Evolutionary conservation across 92 coral and sea anemone genomes (phyloP).

Genomic region (Desmophyllum pertusum): DNA sequence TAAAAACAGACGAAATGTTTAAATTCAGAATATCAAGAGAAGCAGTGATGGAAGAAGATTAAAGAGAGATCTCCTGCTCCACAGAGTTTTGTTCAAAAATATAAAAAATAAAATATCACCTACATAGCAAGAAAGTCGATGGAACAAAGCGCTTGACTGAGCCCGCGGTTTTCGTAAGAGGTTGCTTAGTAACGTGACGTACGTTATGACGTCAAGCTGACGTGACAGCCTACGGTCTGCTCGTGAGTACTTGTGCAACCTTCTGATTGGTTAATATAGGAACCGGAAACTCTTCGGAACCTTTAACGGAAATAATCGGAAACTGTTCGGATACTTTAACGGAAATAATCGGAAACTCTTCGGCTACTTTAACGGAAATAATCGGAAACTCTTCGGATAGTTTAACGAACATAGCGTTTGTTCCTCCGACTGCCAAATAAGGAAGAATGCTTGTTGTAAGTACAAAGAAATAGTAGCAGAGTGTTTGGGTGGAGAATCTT

Average conservation of each 20-base stretch:
- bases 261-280: background rate
- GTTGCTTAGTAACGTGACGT: background rate
- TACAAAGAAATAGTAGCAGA: background rate
- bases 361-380: background rate
- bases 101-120: background rate
- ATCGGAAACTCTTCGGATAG: background rate
- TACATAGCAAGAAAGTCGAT: background rate
- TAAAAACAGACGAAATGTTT: background rate
- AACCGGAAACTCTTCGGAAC: background rate
- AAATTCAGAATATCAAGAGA: background rate
- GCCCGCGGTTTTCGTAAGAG: background rate
- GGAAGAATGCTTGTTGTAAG: background rate
- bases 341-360: background rate
- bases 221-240: background rate
- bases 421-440: background rate
- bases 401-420: too few relatives aligned
- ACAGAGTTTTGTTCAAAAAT: constrained; percentile 11
- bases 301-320: background rate
- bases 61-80: background rate
- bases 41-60: constrained; percentile 5
- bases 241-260: background rate
- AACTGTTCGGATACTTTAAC: background rate
- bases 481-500: background rate
- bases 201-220: background rate
- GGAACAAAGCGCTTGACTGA: background rate